A percentile compares a stretch with the other conserved stretches of the same genome.
Evolutionary conservation across 1,140 invertebrate species (phyloP).

Genomic region (Littorina saxatilis): DNA sequence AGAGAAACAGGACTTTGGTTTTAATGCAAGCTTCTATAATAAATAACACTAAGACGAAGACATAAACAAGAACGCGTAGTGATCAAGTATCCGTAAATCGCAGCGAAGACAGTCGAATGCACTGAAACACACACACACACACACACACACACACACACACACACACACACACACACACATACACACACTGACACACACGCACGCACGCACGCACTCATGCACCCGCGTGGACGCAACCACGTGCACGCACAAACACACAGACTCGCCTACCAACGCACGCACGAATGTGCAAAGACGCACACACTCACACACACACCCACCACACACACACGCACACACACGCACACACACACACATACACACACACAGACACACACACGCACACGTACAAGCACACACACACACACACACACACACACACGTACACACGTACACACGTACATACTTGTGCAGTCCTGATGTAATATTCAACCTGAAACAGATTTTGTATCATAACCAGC

Average conservation of each 20-base stretch:
- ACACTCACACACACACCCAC: not conserved
- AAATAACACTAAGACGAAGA: not conserved
- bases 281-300: not conserved
- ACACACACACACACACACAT: not conserved
- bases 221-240: not conserved
- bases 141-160: slow-evolving; percentile 6
- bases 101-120: not conserved
- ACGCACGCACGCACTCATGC: not conserved
- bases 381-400: not conserved
- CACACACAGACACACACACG: slow-evolving; percentile 2
- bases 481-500: too few relatives aligned
- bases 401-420: slow-evolving; percentile 6
- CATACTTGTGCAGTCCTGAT: not conserved
- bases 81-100: not conserved
- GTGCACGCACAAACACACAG: not conserved
- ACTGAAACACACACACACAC: not conserved
- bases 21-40: too few relatives aligned
- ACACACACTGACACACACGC: not conserved
- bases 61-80: not conserved
- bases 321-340: not conserved
- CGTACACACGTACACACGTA: slow-evolving; percentile 1
- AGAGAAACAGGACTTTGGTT: too few relatives aligned
- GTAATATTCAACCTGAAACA: too few relatives aligned
- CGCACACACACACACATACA: slow-evolving; percentile 11
- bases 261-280: not conserved